A percentile compares a stretch with the other conserved stretches of the same genome.
Evolutionary conservation across 2,797 vertebrate genomes (phyloP).

Genomic region (Pipistrellus pipistrellus): DNA sequence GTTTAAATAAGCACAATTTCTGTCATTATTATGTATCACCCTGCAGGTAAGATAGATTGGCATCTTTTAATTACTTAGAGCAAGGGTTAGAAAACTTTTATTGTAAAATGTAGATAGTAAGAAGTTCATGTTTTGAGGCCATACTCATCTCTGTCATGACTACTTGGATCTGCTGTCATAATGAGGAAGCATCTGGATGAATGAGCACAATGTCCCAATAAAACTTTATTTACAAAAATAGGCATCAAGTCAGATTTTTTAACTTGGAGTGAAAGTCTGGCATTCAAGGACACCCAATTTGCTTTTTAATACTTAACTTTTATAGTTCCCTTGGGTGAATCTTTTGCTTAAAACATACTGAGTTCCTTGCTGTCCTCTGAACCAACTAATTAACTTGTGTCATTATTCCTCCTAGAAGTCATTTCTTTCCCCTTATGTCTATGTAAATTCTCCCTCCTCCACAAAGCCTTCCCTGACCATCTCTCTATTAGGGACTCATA

Average conservation of each 20-base stretch:
- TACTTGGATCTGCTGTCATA: not conserved
- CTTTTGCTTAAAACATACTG: not conserved
- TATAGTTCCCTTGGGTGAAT: not conserved
- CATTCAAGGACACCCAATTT: not conserved
- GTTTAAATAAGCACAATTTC: not conserved
- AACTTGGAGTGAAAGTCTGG: not conserved
- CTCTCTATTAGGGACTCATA: not conserved
- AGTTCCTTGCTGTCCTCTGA: not conserved
- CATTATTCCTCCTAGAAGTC: not conserved
- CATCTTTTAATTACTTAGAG: conserved; percentile 6
- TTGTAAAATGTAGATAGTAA: not conserved
- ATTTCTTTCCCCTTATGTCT: not conserved
- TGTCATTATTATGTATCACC: not conserved
- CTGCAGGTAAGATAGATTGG: not conserved
- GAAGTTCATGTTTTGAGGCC: not conserved
- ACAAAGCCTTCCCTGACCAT: not conserved
- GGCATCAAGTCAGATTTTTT: not conserved
- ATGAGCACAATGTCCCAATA: not conserved
- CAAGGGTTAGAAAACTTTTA: not conserved
- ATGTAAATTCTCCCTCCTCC: not conserved
- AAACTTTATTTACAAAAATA: conserved; percentile 22
- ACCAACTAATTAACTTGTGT: not conserved
- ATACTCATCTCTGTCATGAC: not conserved
- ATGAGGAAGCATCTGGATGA: not conserved
- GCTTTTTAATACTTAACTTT: not conserved